Evolutionary conservation across 1,140 invertebrate genomes (phyloP), one percentile per base, ranked within the genome.

Genomic region (Neodiprion fabricii): DNA sequence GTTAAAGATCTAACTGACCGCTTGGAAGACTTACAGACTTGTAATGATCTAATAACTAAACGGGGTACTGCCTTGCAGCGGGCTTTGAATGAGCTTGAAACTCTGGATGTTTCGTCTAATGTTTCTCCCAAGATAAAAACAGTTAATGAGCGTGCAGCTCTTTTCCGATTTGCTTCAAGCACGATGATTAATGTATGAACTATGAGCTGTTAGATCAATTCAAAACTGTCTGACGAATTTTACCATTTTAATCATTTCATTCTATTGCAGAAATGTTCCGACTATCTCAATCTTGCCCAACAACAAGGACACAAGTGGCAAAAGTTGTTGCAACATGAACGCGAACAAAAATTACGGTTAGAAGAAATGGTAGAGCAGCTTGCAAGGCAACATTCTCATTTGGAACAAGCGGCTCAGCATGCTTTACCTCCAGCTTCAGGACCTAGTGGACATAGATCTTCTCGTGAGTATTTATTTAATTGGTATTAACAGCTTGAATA

Each of bases 311-410:
- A 94, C 66, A 96, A 97, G 79, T 97, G 97, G 95, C 95, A 95
- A 77, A 95, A 95, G 79, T 92, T 97, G 84, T 87, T 99, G 70
- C 95, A 98, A 77, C 95, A 98, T 85, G 98, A 99, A 84, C 93
- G 98, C 2, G 97, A 99, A 77, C 96, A 99, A 88, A 93, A 97
- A 79, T 90, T 95, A 79, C 91, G 96, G n/a, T 89, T 99, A 67
- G 97, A 99, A 87, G 97, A 99, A 82, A 96, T 99, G 89, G 96
- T 99, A 4, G 98, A 99, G 86, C 96, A 98, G 80, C 90, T 99
- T 68, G 98, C 98, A 1, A 92, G 96, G 78, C 98, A 99, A 86
- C 98, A 99, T 85, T 97, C 96, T 47, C 94, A 95, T 77, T 90
- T 99, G 73, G 97, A 98, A 85, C 93, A 95, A 86, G 95, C 94